Evolutionary conservation across 2,113 vertebrate species (phyloP), one percentile per base, ranked within the genome.

Genomic region (Tupaia chinensis): DNA sequence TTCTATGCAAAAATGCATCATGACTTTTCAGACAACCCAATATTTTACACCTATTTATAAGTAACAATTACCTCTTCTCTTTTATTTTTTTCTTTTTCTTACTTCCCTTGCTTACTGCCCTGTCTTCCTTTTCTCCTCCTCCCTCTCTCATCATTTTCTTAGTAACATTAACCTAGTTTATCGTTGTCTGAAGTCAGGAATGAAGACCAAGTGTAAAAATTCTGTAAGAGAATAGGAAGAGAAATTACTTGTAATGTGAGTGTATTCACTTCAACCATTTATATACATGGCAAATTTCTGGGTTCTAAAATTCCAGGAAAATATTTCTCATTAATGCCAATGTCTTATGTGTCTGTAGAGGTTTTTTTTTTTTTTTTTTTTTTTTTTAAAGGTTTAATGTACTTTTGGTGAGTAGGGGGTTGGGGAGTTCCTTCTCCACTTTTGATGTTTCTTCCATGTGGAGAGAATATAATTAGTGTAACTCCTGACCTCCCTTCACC

Each of bases 391-490:
- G 82, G 61, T 32, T 83, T 53, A 34, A 20, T 78, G 17, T 77
- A 53, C 73, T 91, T 2, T 94, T 87, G 80, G 66, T 60, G 56
- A 19, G 19, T 54, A 56, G 20, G 22, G 19, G 13, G 19, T 63
- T 63, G 27, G 29, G 22, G 14, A 17, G 8, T 66, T n/a, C 69
- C 54, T n/a, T n/a, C 58, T 44, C 56, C 10, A 22, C 19, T 70
- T 84, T 66, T 54, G 68, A 77, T 82, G 66, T 93, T 89, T 93
- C 84, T 63, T 95, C 73, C 63, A 23, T 70, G 11, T 44, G 63
- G 74, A 82, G 17, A 66, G 87, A 86, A 82, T 82, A 34, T 74
- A 73, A 68, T 93, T 85, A 82, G 69, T 60, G 2, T 32, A 82
- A 83, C 58, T 92, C 34, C 63, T 93, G 79, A 83, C 66, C 34